A percentile compares a stretch with the other conserved stretches of the same genome.
These are phyloP conservation scores for Schlechtendalia chinensis DNA, from an alignment of 1,140 invertebrate species.

Conservation along the genomic window DNA sequence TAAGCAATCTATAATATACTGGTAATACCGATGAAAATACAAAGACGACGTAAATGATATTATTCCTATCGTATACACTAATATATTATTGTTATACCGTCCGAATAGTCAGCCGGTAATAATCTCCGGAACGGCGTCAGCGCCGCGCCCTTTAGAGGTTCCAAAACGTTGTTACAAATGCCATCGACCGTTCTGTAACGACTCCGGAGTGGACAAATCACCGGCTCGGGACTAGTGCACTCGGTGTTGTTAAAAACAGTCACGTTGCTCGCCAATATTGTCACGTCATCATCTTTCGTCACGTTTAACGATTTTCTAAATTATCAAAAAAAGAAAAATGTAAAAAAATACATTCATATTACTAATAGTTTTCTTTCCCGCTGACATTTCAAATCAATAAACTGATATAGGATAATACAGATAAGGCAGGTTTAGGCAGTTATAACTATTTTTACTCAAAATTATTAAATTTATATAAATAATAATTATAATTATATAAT, in stretches of 20 bases:
- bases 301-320: constrained; percentile 19
- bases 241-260: constrained; percentile 25
- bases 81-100: constrained; percentile 60
- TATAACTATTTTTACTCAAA: too few relatives aligned
- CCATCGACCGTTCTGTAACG: constrained; percentile 72
- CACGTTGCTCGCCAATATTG: not conserved
- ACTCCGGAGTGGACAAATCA: not conserved
- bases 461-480: too few relatives aligned
- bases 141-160: constrained; percentile 69
- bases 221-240: constrained; percentile 17
- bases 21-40: too few relatives aligned
- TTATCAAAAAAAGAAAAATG: not conserved
- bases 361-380: too few relatives aligned
- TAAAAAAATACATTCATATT: too few relatives aligned
- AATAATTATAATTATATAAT: too few relatives aligned
- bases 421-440: too few relatives aligned
- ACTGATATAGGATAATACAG: too few relatives aligned
- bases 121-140: constrained; percentile 74
- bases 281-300: not conserved
- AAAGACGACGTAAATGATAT: too few relatives aligned
- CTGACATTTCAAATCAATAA: too few relatives aligned
- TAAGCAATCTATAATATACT: too few relatives aligned
- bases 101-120: constrained; percentile 72
- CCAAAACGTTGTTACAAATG: constrained; percentile 74
- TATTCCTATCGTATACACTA: too few relatives aligned